A percentile compares a stretch with the other conserved stretches of the same genome.
Conservation (phyloP, 2,888 invertebrate species). For the Mycogona germanica region DNA sequence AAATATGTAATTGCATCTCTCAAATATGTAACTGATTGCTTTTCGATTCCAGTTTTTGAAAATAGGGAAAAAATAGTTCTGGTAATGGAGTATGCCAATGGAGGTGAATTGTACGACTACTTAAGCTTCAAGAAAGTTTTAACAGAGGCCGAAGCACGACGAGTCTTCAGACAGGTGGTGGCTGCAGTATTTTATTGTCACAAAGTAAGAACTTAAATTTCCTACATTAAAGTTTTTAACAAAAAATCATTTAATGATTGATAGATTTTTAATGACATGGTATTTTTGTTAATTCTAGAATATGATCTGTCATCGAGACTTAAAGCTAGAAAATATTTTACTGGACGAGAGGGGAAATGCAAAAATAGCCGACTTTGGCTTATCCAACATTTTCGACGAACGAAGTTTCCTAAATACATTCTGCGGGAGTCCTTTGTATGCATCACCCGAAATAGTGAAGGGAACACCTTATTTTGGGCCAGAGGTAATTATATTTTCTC, state of each 20-base stretch:
- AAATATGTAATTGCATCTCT: no score
- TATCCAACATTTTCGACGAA: conserved; percentile 92
- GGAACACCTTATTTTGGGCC: conserved; percentile 95
- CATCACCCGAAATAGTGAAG: conserved; percentile 95
- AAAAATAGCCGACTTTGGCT: conserved; percentile 95
- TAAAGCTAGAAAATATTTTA: conserved; percentile 89
- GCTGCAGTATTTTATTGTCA: conserved; percentile 97
- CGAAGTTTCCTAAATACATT: conserved; percentile 76
- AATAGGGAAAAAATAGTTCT: conserved; percentile 98
- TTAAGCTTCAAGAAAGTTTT: conserved; percentile 77
- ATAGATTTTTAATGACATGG: no score
- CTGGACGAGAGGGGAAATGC: conserved; percentile 88
- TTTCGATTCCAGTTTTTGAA: conserved; percentile 72
- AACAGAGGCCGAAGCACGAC: conserved; percentile 78
- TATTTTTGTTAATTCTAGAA: conserved; percentile 41
- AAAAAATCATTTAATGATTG: neutral
- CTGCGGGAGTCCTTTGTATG: conserved; percentile 92
- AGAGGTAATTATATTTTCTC: conserved; percentile 57
- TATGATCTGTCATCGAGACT: conserved; percentile 91
- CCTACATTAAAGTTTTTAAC: neutral
- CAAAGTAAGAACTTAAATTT: conserved; percentile 43
- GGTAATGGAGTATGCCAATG: conserved; percentile 98
- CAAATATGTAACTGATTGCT: no score
- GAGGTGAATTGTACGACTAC: conserved; percentile 96
- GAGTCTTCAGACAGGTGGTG: conserved; percentile 91